Evolutionary conservation across 1,140 invertebrate species (phyloP).

Genomic region (Trichonephila clavata): DNA sequence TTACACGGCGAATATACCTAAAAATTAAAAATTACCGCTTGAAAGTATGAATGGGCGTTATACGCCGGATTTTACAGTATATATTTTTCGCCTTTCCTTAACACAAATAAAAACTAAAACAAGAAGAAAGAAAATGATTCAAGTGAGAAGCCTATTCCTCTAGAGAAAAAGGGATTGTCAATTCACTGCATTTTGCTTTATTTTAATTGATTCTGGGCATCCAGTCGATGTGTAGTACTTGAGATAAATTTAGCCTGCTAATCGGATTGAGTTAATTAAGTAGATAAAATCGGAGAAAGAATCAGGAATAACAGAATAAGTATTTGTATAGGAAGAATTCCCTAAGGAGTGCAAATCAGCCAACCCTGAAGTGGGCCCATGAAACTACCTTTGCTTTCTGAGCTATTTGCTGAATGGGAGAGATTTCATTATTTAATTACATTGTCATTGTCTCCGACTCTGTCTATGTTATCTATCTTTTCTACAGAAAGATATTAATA

Average conservation of each 20-base stretch:
- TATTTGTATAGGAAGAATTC: neutral
- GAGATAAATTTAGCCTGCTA: neutral
- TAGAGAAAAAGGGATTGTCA: no score
- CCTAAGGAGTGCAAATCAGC: neutral
- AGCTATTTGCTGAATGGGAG: neutral
- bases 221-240: neutral
- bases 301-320: neutral
- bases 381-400: neutral
- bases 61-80: no score
- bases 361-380: neutral
- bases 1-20: no score
- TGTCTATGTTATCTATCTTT: no score
- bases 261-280: neutral
- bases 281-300: neutral
- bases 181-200: neutral
- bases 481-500: no score
- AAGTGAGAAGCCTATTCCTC: no score
- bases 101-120: no score
- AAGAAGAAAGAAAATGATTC: no score
- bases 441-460: neutral
- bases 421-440: neutral
- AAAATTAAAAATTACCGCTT: no score
- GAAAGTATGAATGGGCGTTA: no score
- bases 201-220: neutral
- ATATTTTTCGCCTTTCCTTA: no score